Conservation (phyloP, 2,888 invertebrate species). For the Drosophila kambysellisi region DNA sequence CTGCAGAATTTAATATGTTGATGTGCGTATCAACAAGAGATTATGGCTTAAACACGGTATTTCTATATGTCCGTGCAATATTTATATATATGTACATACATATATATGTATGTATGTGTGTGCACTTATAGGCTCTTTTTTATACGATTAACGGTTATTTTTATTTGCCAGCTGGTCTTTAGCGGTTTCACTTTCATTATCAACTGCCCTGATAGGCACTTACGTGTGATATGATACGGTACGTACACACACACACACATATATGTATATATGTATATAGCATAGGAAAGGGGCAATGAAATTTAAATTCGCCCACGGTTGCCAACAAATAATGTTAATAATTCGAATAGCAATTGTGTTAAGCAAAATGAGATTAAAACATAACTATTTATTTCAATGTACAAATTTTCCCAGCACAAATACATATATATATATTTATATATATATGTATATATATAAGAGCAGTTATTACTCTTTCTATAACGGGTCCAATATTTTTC, state of each 20-base stretch:
- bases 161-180: constrained; percentile 35
- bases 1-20: background rate
- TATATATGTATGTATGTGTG: background rate
- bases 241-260: background rate
- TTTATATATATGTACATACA: background rate
- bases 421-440: background rate
- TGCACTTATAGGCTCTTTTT: background rate
- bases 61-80: background rate
- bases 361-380: background rate
- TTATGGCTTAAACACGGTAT: constrained; percentile 21
- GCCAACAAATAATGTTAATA: background rate
- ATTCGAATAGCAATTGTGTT: background rate
- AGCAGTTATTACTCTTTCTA: background rate
- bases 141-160: constrained; percentile 1
- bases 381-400: background rate
- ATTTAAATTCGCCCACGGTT: constrained; percentile 3
- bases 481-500: no score
- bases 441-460: background rate
- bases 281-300: background rate
- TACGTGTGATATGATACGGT: constrained; percentile 60
- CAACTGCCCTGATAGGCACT: constrained; percentile 54
- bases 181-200: constrained; percentile 69
- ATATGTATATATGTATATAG: background rate
- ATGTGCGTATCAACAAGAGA: constrained; percentile 49
- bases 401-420: no score